Percentiles rank a stretch among this genome's conserved stretches.
Conservation (phyloP, 2,888 invertebrate genomes). For the Apoderus coryli region DNA sequence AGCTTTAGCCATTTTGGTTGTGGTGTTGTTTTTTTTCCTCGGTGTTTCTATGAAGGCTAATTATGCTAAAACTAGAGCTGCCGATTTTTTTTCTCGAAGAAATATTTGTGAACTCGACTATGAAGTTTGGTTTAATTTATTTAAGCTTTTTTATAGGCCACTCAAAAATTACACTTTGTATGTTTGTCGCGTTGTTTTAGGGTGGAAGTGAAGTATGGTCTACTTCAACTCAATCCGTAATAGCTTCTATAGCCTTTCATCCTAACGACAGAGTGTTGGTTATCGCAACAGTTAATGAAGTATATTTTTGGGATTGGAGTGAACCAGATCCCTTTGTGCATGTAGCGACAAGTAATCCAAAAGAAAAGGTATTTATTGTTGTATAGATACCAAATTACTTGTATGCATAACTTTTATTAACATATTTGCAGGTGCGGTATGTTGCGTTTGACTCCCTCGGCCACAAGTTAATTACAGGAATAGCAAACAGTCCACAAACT, state of each 20-base stretch:
- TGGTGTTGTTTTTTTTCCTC: no score
- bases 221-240: conserved; percentile 55
- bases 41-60: no score
- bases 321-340: conserved; percentile 59
- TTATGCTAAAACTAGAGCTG: no score
- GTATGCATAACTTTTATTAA: no score
- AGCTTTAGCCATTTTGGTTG: no score
- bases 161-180: no score
- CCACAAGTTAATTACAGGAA: conserved; percentile 70
- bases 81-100: no score
- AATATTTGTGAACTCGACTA: no score
- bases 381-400: no score
- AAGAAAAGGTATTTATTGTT: conserved; percentile 72
- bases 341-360: conserved; percentile 56
- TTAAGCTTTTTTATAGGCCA: no score
- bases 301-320: conserved; percentile 86
- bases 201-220: conserved; percentile 79
- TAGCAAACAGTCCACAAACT: conserved; percentile 46
- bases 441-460: conserved; percentile 74
- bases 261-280: conserved; percentile 68
- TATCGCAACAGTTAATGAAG: conserved; percentile 72
- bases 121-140: no score
- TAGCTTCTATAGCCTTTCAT: conserved; percentile 78
- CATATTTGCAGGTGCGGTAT: conserved; percentile 43
- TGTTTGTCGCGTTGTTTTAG: conserved; percentile 38